phyloP scores from a whole-genome alignment of 2,888 invertebrate genomes.

The Ophraella communa region DNA sequence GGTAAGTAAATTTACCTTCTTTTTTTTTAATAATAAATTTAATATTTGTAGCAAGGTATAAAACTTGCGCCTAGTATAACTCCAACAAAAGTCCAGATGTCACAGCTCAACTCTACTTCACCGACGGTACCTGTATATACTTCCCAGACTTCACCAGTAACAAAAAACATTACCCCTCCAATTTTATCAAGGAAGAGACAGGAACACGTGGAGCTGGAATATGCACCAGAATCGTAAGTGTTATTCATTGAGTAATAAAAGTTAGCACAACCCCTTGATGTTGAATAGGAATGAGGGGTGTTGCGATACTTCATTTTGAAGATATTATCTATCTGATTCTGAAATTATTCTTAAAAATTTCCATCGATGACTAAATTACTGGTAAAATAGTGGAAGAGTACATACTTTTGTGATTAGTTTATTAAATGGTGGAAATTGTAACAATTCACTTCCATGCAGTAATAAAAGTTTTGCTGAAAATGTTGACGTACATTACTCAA shows the following conservation, averaged over 20 bases:
- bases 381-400: too few relatives aligned
- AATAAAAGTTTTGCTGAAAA: too few relatives aligned
- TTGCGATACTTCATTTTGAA: too few relatives aligned
- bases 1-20: conserved; percentile 51
- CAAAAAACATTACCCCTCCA: conserved; percentile 64
- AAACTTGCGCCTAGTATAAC: conserved; percentile 49
- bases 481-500: too few relatives aligned
- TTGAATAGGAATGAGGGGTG: too few relatives aligned
- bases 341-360: too few relatives aligned
- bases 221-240: conserved; percentile 64
- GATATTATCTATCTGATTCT: too few relatives aligned
- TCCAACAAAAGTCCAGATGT: conserved; percentile 31
- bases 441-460: too few relatives aligned
- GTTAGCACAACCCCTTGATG: too few relatives aligned
- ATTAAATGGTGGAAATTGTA: too few relatives aligned
- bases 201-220: conserved; percentile 65
- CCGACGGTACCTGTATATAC: conserved; percentile 33
- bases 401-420: too few relatives aligned
- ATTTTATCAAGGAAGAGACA: conserved; percentile 68
- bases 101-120: conserved; percentile 26
- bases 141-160: conserved; percentile 50
- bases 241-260: background rate
- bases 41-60: conserved; percentile 51
- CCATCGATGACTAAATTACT: too few relatives aligned
- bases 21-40: background rate